Evolutionary conservation across 2,797 vertebrate species (phyloP).

Genomic region (Diplodus sargus): DNA sequence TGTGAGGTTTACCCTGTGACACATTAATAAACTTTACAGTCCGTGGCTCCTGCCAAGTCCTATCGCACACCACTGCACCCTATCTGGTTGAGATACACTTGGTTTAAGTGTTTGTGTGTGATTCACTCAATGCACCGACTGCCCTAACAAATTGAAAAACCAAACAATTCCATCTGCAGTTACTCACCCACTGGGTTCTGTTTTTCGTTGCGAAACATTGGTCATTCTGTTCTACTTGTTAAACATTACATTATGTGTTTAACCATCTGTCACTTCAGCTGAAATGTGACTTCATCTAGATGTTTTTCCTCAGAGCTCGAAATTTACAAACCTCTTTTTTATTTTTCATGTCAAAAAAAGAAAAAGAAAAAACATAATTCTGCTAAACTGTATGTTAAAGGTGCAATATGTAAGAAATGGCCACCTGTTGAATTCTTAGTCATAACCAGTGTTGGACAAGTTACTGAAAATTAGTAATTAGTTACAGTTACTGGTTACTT

Average conservation of each 20-base stretch:
- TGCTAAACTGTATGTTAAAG: too few relatives aligned
- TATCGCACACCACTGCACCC: constrained; percentile 8
- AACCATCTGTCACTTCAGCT: neutral
- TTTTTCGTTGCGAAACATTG: neutral
- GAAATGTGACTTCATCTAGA: neutral
- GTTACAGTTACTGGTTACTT: too few relatives aligned
- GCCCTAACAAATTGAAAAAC: constrained; percentile 3
- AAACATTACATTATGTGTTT: neutral
- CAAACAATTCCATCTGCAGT: neutral
- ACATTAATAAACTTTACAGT: constrained; percentile 1
- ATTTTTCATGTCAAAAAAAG: too few relatives aligned
- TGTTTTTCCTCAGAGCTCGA: neutral
- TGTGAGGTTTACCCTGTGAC: neutral
- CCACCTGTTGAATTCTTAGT: too few relatives aligned
- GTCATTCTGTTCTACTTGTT: neutral
- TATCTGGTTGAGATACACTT: constrained; percentile 10
- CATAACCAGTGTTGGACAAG: too few relatives aligned
- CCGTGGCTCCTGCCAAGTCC: constrained; percentile 15
- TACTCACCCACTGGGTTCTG: constrained; percentile 1
- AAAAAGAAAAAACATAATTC: too few relatives aligned
- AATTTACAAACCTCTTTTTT: neutral
- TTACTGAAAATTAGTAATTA: too few relatives aligned
- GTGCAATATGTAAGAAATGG: too few relatives aligned
- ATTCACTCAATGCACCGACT: neutral
- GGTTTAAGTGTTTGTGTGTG: neutral